Conservation (phyloP, 1,140 invertebrate genomes). For the Drosophila hydei region DNA sequence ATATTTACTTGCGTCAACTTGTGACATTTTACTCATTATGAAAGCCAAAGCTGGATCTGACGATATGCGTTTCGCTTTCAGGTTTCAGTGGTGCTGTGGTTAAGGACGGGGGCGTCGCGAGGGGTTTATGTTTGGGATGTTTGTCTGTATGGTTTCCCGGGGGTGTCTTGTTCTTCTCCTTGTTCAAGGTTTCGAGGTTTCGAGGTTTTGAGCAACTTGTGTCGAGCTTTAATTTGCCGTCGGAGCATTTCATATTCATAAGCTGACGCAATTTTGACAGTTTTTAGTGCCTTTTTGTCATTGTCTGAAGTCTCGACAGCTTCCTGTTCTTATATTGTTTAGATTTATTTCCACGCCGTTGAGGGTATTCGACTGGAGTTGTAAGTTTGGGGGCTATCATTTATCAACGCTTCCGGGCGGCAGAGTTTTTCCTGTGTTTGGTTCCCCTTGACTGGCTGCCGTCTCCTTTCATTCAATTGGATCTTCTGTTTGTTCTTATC, state of each 20-base stretch:
- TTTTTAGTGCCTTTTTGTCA: slow-evolving; percentile 59
- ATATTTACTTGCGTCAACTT: slow-evolving; percentile 83
- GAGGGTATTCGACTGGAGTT: slow-evolving; percentile 1
- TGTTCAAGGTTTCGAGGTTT: slow-evolving; percentile 27
- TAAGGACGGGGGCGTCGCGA: background rate
- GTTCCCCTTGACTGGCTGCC: slow-evolving; percentile 39
- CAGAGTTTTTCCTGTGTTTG: slow-evolving; percentile 45
- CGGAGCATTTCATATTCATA: slow-evolving; percentile 75
- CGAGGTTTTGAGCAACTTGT: slow-evolving; percentile 59
- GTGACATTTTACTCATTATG: slow-evolving; percentile 82
- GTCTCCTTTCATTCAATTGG: slow-evolving; percentile 20
- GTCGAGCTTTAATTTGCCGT: slow-evolving; percentile 46
- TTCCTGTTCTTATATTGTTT: slow-evolving; percentile 56
- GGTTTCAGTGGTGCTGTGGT: slow-evolving; percentile 1
- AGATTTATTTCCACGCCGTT: slow-evolving; percentile 72
- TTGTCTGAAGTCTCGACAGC: slow-evolving; percentile 11
- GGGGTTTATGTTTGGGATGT: background rate
- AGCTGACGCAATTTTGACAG: slow-evolving; percentile 80
- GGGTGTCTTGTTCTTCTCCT: slow-evolving; percentile 1
- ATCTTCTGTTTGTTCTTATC: slow-evolving; percentile 1
- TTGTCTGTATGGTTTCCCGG: slow-evolving; percentile 4
- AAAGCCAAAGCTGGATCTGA: slow-evolving; percentile 25
- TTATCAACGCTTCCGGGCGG: slow-evolving; percentile 77
- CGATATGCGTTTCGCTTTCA: slow-evolving; percentile 33
- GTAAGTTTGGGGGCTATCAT: slow-evolving; percentile 50